Conservation (phyloP, 2,888 invertebrate species). For the Opisthograptis luteolata region DNA sequence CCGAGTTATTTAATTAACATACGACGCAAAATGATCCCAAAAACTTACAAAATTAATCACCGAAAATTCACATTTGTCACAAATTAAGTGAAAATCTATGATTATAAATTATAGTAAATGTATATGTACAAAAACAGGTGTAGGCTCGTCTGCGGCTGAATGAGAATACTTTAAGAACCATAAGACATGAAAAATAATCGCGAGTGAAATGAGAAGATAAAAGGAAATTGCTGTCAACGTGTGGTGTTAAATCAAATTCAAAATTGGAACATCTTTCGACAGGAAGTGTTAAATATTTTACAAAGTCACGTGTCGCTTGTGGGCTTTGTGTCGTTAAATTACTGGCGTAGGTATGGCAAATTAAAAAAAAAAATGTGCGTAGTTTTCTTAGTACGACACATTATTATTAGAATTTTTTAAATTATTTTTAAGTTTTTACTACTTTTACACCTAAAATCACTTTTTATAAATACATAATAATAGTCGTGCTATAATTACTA, state of each 20-base stretch:
- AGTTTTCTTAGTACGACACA: too few species aligned
- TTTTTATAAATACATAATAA: too few species aligned
- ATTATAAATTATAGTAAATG: constrained; percentile 14
- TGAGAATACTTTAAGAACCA: constrained; percentile 50
- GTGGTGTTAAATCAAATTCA: constrained; percentile 77
- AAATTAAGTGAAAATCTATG: constrained; percentile 10
- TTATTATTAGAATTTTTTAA: too few species aligned
- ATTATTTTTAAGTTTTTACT: too few species aligned
- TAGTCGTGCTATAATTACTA: too few species aligned
- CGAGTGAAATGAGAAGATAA: constrained; percentile 61
- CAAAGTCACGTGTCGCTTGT: constrained; percentile 49
- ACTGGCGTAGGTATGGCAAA: constrained; percentile 39
- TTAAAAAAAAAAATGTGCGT: too few species aligned
- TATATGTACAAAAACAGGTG: constrained; percentile 35
- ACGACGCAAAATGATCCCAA: constrained; percentile 6
- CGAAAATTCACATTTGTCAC: constrained; percentile 8
- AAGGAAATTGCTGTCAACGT: constrained; percentile 78
- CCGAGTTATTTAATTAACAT: constrained; percentile 37
- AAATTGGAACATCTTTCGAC: constrained; percentile 81
- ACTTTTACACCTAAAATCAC: too few species aligned
- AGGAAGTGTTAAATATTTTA: constrained; percentile 78
- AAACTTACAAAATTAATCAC: constrained; percentile 7
- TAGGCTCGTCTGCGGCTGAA: constrained; percentile 36
- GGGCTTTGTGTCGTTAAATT: constrained; percentile 55
- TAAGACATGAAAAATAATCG: constrained; percentile 56